These are phyloP conservation scores for Crocodylus rhombifer DNA, from an alignment of 2,797 vertebrate genomes.

Conservation along the genomic window DNA sequence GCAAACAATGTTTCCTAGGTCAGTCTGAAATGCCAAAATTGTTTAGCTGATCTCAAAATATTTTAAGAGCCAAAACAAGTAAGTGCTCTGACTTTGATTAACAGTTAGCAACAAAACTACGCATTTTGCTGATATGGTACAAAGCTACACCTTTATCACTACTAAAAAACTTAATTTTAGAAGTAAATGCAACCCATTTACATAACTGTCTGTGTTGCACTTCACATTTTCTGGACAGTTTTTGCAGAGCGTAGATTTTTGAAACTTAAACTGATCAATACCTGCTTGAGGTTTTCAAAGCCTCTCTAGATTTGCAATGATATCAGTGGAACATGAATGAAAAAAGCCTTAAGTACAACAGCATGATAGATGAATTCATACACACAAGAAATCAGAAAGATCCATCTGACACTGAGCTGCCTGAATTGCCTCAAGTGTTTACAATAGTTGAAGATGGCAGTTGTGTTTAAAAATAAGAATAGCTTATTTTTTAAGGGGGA, in stretches of 20 bases:
- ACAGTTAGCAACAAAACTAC: neutral
- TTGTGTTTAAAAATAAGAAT: conserved; percentile 37
- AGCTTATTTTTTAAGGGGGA: conserved; percentile 26
- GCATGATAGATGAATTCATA: conserved; percentile 63
- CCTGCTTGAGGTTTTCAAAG: conserved; percentile 58
- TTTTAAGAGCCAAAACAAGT: neutral
- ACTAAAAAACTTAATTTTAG: neutral
- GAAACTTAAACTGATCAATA: conserved; percentile 65
- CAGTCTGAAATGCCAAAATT: neutral
- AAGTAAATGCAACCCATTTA: conserved; percentile 12
- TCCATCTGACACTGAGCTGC: conserved; percentile 38
- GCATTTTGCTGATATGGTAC: neutral
- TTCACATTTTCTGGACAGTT: conserved; percentile 12
- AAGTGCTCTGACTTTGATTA: neutral
- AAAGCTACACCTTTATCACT: neutral
- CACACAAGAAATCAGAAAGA: conserved; percentile 61
- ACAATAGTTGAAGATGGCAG: neutral
- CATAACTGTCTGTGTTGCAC: neutral
- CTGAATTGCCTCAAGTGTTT: conserved; percentile 36
- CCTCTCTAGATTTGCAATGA: conserved; percentile 46
- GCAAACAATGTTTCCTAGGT: neutral
- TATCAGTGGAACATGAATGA: conserved; percentile 38
- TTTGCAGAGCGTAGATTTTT: conserved; percentile 46
- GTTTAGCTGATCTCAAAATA: neutral
- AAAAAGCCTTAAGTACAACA: conserved; percentile 11